These are phyloP conservation scores for Thymelicus lineola DNA, from an alignment of 2,888 invertebrate species.

Conservation along the genomic window DNA sequence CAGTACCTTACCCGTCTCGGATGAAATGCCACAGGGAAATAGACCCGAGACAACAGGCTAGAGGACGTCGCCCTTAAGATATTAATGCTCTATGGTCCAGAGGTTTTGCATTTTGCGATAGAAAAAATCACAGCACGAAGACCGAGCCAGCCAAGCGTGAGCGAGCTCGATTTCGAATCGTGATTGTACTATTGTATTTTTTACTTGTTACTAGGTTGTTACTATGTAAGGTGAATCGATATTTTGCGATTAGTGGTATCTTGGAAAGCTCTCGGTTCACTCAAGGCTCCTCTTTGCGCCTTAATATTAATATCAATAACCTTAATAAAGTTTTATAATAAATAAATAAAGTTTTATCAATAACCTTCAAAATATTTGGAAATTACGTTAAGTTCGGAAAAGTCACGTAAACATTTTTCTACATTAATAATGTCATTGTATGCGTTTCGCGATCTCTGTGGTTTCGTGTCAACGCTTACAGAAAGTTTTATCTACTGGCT, in stretches of 20 bases:
- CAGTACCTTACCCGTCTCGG: conserved; percentile 49
- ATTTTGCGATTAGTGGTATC: neutral
- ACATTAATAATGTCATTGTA: too few relatives aligned
- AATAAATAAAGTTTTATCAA: too few relatives aligned
- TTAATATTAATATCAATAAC: too few relatives aligned
- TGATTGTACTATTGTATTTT: conserved; percentile 16
- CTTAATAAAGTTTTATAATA: too few relatives aligned
- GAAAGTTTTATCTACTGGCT: too few relatives aligned
- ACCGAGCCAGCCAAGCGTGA: conserved; percentile 20
- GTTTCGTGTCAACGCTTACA: too few relatives aligned
- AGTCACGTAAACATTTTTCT: too few relatives aligned
- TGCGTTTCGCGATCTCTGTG: too few relatives aligned
- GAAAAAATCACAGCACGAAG: conserved; percentile 37
- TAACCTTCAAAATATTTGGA: too few relatives aligned
- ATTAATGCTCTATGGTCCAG: conserved; percentile 63
- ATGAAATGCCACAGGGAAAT: conserved; percentile 60
- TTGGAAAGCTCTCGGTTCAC: too few relatives aligned
- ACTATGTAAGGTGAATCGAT: conserved; percentile 1
- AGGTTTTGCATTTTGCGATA: conserved; percentile 48
- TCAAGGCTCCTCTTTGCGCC: too few relatives aligned
- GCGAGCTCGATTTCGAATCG: conserved; percentile 5
- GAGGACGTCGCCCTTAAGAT: conserved; percentile 67
- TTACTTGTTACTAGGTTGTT: conserved; percentile 15
- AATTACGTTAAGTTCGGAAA: too few relatives aligned
- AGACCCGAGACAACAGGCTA: conserved; percentile 49